phyloP scores from a whole-genome alignment of 2,888 invertebrate species.

The Oeneis ivallda region DNA sequence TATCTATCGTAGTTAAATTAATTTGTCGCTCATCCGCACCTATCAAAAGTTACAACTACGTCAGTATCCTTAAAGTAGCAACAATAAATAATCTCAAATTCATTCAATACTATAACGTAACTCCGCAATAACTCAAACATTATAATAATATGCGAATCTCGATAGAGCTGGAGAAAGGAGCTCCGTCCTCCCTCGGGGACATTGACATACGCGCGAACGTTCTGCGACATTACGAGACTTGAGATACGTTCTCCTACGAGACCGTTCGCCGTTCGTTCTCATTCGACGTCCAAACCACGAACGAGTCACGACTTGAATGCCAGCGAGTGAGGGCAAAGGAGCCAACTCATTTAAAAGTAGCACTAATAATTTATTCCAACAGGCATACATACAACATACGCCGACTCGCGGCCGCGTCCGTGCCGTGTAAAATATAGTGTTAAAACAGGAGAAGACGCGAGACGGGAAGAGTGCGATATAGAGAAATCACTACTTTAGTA shows the following conservation, averaged over 20 bases:
- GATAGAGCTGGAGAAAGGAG: constrained; percentile 28
- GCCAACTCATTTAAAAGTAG: constrained; percentile 7
- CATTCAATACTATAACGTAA: constrained; percentile 45
- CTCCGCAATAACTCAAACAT: constrained; percentile 40
- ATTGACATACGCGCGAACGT: background rate
- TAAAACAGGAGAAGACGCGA: constrained; percentile 37
- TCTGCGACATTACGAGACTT: background rate
- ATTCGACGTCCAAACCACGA: background rate
- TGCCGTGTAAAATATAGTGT: constrained; percentile 14
- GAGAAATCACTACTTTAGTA: constrained; percentile 37
- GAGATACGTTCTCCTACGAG: too few relatives aligned
- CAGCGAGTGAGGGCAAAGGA: background rate
- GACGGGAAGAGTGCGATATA: constrained; percentile 38
- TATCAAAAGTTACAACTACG: constrained; percentile 66
- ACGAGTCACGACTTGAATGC: background rate
- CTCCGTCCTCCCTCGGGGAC: background rate
- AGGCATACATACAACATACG: background rate
- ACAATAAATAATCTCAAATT: constrained; percentile 58
- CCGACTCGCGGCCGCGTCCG: background rate
- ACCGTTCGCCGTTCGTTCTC: too few relatives aligned
- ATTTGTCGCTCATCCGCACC: constrained; percentile 51
- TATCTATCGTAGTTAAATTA: constrained; percentile 40
- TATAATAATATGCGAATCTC: constrained; percentile 17
- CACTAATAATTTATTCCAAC: constrained; percentile 11
- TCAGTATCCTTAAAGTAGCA: constrained; percentile 45